Conservation (phyloP, 2,113 vertebrate species). For the Camelus bactrianus region DNA sequence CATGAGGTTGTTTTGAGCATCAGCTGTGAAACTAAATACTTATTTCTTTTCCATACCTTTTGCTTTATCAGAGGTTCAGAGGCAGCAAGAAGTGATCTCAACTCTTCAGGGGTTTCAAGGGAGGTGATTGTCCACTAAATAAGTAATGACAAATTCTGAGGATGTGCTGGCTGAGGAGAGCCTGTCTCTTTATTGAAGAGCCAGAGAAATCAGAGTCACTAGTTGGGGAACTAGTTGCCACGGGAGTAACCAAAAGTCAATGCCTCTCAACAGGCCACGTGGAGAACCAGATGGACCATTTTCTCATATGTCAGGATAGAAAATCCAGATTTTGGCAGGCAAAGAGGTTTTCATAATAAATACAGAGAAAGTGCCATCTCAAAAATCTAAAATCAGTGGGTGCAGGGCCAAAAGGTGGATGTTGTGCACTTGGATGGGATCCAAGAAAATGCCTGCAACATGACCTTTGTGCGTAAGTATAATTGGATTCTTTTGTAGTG, state of each 20-base stretch:
- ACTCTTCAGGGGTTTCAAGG: background rate
- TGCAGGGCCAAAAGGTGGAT: background rate
- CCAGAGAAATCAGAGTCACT: background rate
- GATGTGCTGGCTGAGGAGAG: background rate
- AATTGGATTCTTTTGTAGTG: background rate
- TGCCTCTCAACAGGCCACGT: background rate
- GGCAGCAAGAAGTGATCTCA: background rate
- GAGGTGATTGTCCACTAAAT: background rate
- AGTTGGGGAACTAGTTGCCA: background rate
- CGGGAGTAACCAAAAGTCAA: background rate
- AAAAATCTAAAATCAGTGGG: background rate
- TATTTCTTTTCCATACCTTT: background rate
- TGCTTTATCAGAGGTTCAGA: background rate
- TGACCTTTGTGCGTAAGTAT: background rate
- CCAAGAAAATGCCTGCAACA: no score
- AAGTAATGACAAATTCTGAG: background rate
- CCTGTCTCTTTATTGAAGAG: background rate
- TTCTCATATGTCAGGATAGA: background rate
- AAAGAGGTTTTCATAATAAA: background rate
- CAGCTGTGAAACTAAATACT: background rate
- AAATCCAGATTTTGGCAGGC: background rate
- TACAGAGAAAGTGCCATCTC: background rate
- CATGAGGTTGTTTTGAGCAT: background rate
- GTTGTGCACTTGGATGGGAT: background rate
- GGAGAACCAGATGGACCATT: background rate